Conservation (phyloP, 2,888 invertebrate genomes). For the Salticus scenicus region DNA sequence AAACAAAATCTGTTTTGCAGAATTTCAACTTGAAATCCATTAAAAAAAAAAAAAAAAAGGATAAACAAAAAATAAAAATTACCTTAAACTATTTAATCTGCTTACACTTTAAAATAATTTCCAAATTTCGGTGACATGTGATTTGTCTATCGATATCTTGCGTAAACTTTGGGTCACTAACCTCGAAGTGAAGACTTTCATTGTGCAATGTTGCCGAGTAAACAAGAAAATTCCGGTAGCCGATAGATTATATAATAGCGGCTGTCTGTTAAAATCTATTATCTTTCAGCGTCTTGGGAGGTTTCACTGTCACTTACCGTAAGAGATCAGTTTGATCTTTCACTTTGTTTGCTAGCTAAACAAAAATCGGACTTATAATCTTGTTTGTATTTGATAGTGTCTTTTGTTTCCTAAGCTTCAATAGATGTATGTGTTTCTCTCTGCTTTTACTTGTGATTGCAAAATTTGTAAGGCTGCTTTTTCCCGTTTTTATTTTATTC, state of each 20-base stretch:
- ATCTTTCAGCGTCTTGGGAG: conserved; percentile 19
- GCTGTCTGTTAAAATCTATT: background rate
- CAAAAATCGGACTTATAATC: conserved; percentile 27
- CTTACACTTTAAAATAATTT: too few species aligned
- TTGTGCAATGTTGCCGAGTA: background rate
- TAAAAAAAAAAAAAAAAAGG: too few species aligned
- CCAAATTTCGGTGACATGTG: too few species aligned
- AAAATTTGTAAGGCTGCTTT: background rate
- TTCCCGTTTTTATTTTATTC: too few species aligned
- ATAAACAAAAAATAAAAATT: too few species aligned
- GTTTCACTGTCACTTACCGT: background rate
- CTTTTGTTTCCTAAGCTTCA: conserved; percentile 31
- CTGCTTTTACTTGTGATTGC: background rate
- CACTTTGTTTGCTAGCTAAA: background rate
- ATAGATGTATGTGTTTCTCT: background rate
- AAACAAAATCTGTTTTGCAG: too few species aligned
- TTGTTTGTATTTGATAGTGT: conserved; percentile 23
- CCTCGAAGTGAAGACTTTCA: background rate
- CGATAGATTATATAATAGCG: background rate
- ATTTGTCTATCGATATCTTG: background rate
- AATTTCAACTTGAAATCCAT: too few species aligned
- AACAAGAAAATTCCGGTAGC: conserved; percentile 4
- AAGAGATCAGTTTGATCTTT: conserved; percentile 12
- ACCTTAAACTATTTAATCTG: too few species aligned
- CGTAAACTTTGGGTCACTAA: background rate